Evolutionary conservation across 2,797 vertebrate species (phyloP).

Genomic region (Paramormyrops hopkinsi): DNA sequence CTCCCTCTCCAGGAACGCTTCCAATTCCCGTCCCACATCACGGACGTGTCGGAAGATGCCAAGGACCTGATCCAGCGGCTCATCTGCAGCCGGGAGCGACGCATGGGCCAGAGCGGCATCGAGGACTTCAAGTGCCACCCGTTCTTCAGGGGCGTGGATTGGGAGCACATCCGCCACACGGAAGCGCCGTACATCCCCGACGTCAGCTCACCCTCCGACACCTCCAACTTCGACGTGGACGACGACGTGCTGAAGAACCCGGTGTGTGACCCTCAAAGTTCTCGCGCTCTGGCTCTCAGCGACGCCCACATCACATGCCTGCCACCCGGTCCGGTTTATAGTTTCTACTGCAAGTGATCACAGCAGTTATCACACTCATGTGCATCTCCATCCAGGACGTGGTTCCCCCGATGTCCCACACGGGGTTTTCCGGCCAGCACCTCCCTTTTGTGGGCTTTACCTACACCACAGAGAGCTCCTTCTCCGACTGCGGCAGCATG

Average conservation of each 20-base stretch:
- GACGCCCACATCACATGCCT: not conserved
- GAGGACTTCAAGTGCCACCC: slow-evolving; percentile 85
- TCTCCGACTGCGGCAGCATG: slow-evolving; percentile 48
- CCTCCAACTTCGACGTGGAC: slow-evolving; percentile 94
- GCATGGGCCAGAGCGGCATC: slow-evolving; percentile 84
- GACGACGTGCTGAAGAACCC: slow-evolving; percentile 88
- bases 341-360: not conserved
- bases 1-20: slow-evolving; percentile 74
- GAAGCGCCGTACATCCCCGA: slow-evolving; percentile 94
- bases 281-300: not conserved
- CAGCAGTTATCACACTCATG: not conserved
- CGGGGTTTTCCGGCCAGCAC: slow-evolving; percentile 88
- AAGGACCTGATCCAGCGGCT: slow-evolving; percentile 90
- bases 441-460: slow-evolving; percentile 94
- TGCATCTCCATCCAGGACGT: slow-evolving; percentile 67
- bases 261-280: slow-evolving; percentile 56
- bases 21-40: slow-evolving; percentile 86
- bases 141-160: slow-evolving; percentile 84
- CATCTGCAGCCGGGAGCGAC: slow-evolving; percentile 81
- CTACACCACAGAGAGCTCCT: slow-evolving; percentile 87
- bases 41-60: slow-evolving; percentile 85
- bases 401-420: slow-evolving; percentile 76
- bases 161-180: slow-evolving; percentile 83
- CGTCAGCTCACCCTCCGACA: slow-evolving; percentile 94
- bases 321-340: not conserved